These are phyloP conservation scores for Propithecus deckenii DNA, from an alignment of 2,797 vertebrate genomes.

Conservation along the genomic window DNA sequence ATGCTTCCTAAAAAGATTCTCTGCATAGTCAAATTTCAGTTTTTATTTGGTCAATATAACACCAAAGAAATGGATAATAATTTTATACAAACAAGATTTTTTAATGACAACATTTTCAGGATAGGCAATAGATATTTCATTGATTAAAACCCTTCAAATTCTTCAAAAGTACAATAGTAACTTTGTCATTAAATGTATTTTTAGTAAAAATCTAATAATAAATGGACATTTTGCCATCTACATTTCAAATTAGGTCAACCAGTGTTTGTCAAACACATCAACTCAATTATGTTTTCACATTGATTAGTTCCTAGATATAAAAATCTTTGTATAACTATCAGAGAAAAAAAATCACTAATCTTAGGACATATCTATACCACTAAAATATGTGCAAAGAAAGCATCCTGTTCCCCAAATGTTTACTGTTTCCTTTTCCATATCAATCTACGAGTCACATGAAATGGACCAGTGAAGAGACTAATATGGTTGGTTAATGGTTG, in stretches of 20 bases:
- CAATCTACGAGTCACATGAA: background rate
- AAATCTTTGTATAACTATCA: constrained; percentile 15
- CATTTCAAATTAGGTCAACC: constrained; percentile 38
- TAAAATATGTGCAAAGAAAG: background rate
- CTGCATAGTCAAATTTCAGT: constrained; percentile 33
- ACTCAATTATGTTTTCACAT: background rate
- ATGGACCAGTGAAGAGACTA: background rate
- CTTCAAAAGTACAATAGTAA: background rate
- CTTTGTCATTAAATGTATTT: background rate
- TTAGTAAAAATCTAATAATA: background rate
- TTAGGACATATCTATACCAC: background rate
- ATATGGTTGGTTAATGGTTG: background rate
- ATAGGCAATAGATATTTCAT: background rate
- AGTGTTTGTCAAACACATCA: constrained; percentile 31
- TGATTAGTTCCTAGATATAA: constrained; percentile 4
- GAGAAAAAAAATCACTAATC: background rate
- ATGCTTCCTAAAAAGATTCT: background rate
- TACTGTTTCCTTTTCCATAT: background rate
- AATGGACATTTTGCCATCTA: background rate
- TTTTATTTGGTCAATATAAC: constrained; percentile 30
- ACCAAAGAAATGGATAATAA: background rate
- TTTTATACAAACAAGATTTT: constrained; percentile 11
- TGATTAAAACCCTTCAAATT: constrained; percentile 42
- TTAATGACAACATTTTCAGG: constrained; percentile 35
- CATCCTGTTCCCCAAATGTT: background rate